Percentiles rank a stretch among this genome's conserved stretches.
Conservation (phyloP, 1,140 invertebrate species). For the Octopus bimaculoides region DNA sequence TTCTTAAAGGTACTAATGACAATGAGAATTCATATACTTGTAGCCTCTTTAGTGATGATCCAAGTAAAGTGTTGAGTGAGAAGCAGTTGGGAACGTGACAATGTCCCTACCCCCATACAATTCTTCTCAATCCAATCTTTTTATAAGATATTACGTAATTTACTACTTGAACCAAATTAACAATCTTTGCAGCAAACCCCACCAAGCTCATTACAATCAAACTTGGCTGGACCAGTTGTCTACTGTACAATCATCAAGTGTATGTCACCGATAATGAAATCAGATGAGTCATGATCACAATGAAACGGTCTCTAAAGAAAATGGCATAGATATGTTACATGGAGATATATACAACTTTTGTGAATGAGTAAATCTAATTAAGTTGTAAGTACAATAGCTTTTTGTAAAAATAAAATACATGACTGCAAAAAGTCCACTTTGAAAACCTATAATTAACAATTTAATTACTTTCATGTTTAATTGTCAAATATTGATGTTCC, state of each 20-base stretch:
- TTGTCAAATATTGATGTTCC: no score
- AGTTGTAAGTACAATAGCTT: constrained; percentile 1
- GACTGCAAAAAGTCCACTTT: not conserved
- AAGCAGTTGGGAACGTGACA: not conserved
- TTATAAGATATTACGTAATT: not conserved
- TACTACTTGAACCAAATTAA: not conserved
- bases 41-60: not conserved
- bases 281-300: not conserved
- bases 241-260: constrained; percentile 4
- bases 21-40: not conserved
- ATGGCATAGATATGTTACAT: not conserved
- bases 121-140: not conserved
- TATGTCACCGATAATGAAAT: not conserved
- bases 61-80: not conserved
- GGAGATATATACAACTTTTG: not conserved
- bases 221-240: not conserved
- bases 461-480: no score
- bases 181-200: not conserved
- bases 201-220: not conserved
- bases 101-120: not conserved
- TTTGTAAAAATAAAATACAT: not conserved
- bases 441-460: not conserved
- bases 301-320: not conserved
- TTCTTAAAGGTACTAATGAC: not conserved
- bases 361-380: not conserved